These are phyloP conservation scores for Pheosia tremula DNA, from an alignment of 2,888 invertebrate species.

Conservation along the genomic window DNA sequence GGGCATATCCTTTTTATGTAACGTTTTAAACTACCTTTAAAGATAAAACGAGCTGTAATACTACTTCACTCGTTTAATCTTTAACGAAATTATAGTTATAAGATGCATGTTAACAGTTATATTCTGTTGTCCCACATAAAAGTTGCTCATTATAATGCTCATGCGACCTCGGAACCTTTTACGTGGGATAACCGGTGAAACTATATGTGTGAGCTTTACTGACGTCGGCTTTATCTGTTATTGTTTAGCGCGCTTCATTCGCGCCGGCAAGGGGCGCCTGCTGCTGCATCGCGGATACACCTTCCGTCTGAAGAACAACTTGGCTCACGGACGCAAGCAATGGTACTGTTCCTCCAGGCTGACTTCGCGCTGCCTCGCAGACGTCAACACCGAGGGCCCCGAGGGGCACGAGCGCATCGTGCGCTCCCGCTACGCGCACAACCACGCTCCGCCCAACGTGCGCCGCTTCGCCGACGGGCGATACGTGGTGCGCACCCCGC, in stretches of 20 bases:
- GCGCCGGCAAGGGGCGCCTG: slow-evolving; percentile 77
- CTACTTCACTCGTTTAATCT: background rate
- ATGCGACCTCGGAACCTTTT: slow-evolving; percentile 11
- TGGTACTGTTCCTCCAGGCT: slow-evolving; percentile 81
- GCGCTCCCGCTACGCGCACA: slow-evolving; percentile 78
- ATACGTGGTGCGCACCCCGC: slow-evolving; percentile 79
- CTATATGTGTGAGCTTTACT: background rate
- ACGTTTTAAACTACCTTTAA: background rate
- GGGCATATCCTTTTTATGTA: background rate
- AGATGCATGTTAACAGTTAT: slow-evolving; percentile 23
- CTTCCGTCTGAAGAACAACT: slow-evolving; percentile 78
- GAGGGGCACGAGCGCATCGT: slow-evolving; percentile 80
- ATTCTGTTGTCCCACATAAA: slow-evolving; percentile 17
- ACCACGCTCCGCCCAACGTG: slow-evolving; percentile 80
- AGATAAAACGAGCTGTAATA: slow-evolving; percentile 8
- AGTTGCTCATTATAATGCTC: background rate
- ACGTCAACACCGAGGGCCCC: slow-evolving; percentile 80
- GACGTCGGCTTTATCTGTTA: slow-evolving; percentile 15
- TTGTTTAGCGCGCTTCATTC: slow-evolving; percentile 76
- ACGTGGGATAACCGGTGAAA: slow-evolving; percentile 14
- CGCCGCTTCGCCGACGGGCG: slow-evolving; percentile 80
- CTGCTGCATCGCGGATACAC: slow-evolving; percentile 79
- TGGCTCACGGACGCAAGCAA: slow-evolving; percentile 81
- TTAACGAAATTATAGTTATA: background rate
- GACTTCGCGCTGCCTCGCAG: slow-evolving; percentile 78